Conservation (phyloP, 2,888 invertebrate genomes). For the Ophion obscuratus region DNA sequence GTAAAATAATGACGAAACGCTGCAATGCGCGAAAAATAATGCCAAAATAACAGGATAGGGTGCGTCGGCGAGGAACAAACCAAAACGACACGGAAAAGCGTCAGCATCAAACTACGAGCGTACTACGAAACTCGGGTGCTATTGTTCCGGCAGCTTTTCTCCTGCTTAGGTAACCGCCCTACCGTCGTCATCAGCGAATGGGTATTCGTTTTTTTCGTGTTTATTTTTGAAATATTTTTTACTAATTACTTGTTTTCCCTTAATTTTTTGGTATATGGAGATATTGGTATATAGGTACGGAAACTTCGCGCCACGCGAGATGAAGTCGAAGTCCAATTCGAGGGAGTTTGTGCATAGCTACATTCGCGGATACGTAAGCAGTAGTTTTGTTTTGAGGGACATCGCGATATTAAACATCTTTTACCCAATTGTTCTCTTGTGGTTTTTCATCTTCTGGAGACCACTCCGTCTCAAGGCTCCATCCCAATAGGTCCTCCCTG, state of each 20-base stretch:
- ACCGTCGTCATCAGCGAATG: background rate
- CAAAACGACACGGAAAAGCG: slow-evolving; percentile 26
- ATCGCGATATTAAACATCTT: slow-evolving; percentile 40
- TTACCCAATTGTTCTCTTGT: slow-evolving; percentile 2
- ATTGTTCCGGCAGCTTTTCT: slow-evolving; percentile 44
- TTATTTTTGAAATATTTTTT: background rate
- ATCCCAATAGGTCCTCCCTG: background rate
- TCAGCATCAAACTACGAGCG: background rate
- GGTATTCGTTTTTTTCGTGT: slow-evolving; percentile 10
- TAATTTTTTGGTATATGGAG: too few relatives aligned
- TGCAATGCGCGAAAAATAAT: too few relatives aligned
- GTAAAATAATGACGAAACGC: too few relatives aligned
- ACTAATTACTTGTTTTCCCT: too few relatives aligned
- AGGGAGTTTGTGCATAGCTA: background rate
- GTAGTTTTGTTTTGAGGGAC: background rate
- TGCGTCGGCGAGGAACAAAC: background rate
- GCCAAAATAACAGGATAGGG: background rate
- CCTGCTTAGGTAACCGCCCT: background rate
- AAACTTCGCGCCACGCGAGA: too few relatives aligned
- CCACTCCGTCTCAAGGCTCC: background rate
- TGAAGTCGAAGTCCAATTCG: background rate
- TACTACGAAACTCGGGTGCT: slow-evolving; percentile 46
- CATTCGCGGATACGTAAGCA: background rate
- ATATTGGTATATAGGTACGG: too few relatives aligned
- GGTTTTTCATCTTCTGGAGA: background rate